Base-by-base conservation (phyloP, 2,797 vertebrate genomes). In the Lithobates pipiens region DNA sequence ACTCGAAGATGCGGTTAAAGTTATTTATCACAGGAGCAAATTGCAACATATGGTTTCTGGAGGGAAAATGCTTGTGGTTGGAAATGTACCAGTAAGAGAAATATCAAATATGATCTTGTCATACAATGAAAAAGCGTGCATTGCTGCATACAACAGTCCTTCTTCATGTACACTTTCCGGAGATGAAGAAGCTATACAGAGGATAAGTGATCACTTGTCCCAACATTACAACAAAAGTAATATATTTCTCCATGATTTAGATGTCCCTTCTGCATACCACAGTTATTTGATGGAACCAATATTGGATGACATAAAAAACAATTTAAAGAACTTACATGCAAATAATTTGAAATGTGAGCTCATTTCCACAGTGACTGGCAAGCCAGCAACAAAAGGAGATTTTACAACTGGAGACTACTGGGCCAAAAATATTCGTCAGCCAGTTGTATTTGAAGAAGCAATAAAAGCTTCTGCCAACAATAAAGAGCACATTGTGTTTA, bases 31-130 rank as follows among this genome's bases (percentile, higher is more conserved):
- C 83, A 95, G 96, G 73, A 96, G 96, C 80, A 61, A 74, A 82
- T 91, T 96, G 36, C 97, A 98, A 91, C 91, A 90, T 61, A 95
- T 90, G 82, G 95, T 95, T n/a, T 89, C 88, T 3, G 91, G 93
- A 0, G 96, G 97, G n/a, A 96, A 93, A 88, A 98, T 98, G 96
- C 88, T 97, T 80, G 93, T 96, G n/a, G 91, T 97, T 42, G 91
- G 96, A 71, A 97, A 97, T 87, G 88, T 96, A 80, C 88, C 92
- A 0, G 89, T 96, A 10, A 87, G 92, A 85, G 90, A 95, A 21
- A 89, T 97, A 25, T 76, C 93, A 61, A 87, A 92, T 29, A 10
- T 44, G n/a, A 88, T 96, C 44, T 80, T 78, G 3, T 79, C 44
- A 11, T 95, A 95, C 88, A 91, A 89, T 0, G 94, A 92, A 29